These are phyloP conservation scores for Neodiprion pinetum DNA, from an alignment of 1,140 invertebrate species.

Conservation along the genomic window DNA sequence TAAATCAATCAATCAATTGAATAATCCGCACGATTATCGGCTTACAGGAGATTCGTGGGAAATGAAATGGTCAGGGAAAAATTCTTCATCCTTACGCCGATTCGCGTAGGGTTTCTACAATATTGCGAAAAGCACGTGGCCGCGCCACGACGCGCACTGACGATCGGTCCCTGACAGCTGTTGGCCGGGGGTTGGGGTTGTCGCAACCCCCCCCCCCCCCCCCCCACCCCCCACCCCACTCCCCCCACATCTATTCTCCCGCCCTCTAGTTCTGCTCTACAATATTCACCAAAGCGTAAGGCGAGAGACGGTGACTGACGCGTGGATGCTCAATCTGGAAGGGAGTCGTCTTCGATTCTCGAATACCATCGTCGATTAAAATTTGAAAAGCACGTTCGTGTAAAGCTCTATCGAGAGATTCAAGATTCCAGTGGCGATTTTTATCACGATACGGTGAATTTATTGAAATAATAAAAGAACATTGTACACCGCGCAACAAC, in stretches of 20 bases:
- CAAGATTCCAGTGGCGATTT: neutral
- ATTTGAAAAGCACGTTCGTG: neutral
- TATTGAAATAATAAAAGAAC: too few species aligned
- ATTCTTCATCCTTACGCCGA: too few species aligned
- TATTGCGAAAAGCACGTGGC: constrained; percentile 53
- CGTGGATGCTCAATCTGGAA: too few species aligned
- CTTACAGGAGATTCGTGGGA: too few species aligned
- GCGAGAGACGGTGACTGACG: too few species aligned
- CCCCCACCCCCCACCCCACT: constrained; percentile 24
- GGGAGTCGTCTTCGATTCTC: too few species aligned
- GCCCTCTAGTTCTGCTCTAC: constrained; percentile 29
- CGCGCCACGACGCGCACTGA: constrained; percentile 54
- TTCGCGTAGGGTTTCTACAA: neutral
- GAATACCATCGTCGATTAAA: too few species aligned
- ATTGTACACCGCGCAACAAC: too few species aligned
- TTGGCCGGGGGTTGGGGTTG: constrained; percentile 40
- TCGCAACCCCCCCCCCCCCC: constrained; percentile 27
- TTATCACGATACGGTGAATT: too few species aligned
- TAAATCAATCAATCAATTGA: too few species aligned
- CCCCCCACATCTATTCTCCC: constrained; percentile 33
- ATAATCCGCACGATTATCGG: too few species aligned
- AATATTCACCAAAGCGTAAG: neutral
- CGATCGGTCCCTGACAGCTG: constrained; percentile 47
- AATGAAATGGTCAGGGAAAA: too few species aligned
- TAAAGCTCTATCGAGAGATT: neutral